Conservation (phyloP, 2,113 vertebrate genomes). For the Alethe castanea region DNA sequence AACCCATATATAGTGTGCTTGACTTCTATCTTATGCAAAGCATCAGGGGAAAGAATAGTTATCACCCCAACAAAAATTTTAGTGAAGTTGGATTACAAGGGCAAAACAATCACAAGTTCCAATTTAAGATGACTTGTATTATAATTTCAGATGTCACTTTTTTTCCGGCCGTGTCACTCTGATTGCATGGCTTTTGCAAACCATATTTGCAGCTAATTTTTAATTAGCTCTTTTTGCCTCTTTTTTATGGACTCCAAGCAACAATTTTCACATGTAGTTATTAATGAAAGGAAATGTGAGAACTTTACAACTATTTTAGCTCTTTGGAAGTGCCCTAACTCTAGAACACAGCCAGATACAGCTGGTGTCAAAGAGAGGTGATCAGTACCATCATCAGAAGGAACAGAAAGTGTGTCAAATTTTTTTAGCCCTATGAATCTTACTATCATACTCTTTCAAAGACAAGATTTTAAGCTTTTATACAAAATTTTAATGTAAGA, state of each 20-base stretch:
- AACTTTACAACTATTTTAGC: background rate
- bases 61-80: background rate
- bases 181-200: background rate
- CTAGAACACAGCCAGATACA: background rate
- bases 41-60: background rate
- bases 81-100: background rate
- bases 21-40: background rate
- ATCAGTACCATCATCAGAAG: background rate
- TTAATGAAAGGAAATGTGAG: background rate
- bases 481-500: background rate
- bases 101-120: background rate
- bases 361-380: background rate
- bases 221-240: background rate
- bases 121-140: background rate
- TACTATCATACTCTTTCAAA: background rate
- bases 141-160: background rate
- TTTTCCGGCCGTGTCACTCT: background rate
- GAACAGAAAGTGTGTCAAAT: background rate
- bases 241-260: background rate
- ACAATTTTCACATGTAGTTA: background rate
- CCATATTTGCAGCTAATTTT: background rate
- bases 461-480: background rate
- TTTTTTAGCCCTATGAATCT: background rate
- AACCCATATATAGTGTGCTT: background rate
- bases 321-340: background rate